Percentiles rank a stretch among this genome's conserved stretches.
phyloP scores from a whole-genome alignment of 2,888 invertebrate genomes.

The Trichogramma dendrolimi region DNA sequence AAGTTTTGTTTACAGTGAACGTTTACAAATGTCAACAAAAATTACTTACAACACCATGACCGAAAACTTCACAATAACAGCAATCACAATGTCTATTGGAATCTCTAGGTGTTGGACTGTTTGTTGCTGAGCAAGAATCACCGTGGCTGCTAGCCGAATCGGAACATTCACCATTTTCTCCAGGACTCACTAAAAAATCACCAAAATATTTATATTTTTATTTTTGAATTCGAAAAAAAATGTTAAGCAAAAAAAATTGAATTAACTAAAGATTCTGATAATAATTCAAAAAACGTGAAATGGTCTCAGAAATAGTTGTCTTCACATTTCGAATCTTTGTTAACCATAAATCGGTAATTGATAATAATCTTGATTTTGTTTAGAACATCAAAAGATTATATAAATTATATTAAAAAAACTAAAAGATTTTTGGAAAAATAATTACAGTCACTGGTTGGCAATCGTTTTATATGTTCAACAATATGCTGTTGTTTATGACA shows the following conservation, averaged over 20 bases:
- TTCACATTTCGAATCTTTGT: conserved; percentile 11
- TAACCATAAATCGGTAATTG: too few relatives aligned
- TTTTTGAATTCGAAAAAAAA: background rate
- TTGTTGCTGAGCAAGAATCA: conserved; percentile 47
- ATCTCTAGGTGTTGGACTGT: conserved; percentile 47
- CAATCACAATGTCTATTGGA: conserved; percentile 61
- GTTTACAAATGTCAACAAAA: background rate
- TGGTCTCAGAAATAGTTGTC: background rate
- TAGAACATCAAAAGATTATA: conserved; percentile 11
- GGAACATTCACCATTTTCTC: conserved; percentile 46
- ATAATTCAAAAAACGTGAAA: conserved; percentile 2
- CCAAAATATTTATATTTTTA: background rate
- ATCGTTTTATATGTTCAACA: conserved; percentile 48
- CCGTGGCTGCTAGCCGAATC: conserved; percentile 49
- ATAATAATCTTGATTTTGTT: conserved; percentile 3
- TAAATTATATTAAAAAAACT: conserved; percentile 17
- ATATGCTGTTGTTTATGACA: conserved; percentile 47
- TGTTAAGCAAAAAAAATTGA: background rate
- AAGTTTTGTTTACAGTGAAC: background rate
- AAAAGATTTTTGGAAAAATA: conserved; percentile 29
- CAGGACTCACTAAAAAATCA: conserved; percentile 40
- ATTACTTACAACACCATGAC: conserved; percentile 61
- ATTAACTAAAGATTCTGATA: background rate
- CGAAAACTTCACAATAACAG: conserved; percentile 78
- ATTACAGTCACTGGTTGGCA: conserved; percentile 47